Base-by-base conservation (phyloP, 2,888 invertebrate species). In the Drosophila tanythrix region DNA sequence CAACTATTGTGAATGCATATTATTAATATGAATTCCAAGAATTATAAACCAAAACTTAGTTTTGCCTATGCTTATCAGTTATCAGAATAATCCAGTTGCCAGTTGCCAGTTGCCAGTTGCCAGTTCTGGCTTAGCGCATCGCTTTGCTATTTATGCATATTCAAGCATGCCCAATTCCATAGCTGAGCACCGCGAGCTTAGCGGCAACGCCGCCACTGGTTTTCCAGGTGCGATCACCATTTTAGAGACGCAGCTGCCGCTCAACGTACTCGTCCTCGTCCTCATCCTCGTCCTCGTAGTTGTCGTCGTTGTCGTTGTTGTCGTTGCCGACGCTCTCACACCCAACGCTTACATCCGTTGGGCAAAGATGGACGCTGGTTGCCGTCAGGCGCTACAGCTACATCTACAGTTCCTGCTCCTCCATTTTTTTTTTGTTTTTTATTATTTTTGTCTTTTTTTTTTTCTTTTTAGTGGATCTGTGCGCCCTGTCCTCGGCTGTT, bases 331-430 rank as follows among this genome's bases (percentile, higher is more conserved):
- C 70, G 74, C 70, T 74, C 70, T 76, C 70, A 76, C 80, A 79
- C 74, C 68, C 80, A 70, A 61, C 53, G 65, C 63, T 51, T 59
- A 70, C 80, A 76, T 72, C 76, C 77, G 71, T 62, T 83, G 61
- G 58, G 27, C 60, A 66, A 78, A 73, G 74, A 76, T 70, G 73
- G 57, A 74, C 74, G 82, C 76, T 75, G 71, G 71, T 75, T 79
- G 87, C 79, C 82, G 83, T 74, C 81, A 82, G 82, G 76, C 90
- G 79, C 77, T 76, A 83, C 79, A 78, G 72, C 70, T 70, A 29
- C 63, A 48, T 60, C 76, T 52, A 2, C 74, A 68, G 77, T 83
- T 82, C 72, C 81, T 80, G 79, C 75, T 79, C 70, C 69, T 40
- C 68, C 84, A 87, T 84, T 85, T 81, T 76, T 78, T 78, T 25